These are phyloP conservation scores for Pseudomyrmex sp. DNA, from an alignment of 1,140 invertebrate genomes.

Conservation along the genomic window DNA sequence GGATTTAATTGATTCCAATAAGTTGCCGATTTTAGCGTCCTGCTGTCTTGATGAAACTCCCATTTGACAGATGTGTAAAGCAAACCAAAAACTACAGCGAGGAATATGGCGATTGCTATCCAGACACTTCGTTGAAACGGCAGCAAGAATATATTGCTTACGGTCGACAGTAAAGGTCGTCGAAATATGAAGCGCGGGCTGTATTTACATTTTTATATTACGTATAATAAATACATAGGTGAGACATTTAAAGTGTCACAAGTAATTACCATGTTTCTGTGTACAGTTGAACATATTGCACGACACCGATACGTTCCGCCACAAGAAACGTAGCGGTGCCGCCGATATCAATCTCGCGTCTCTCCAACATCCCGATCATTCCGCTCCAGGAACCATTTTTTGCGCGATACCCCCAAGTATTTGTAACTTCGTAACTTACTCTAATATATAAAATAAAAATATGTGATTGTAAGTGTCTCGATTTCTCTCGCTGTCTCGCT, in stretches of 20 bases:
- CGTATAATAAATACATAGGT: background rate
- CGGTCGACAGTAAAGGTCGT: slow-evolving; percentile 88
- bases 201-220: background rate
- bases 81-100: slow-evolving; percentile 82
- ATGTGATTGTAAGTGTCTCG: too few relatives aligned
- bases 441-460: slow-evolving; percentile 50
- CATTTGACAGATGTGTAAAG: slow-evolving; percentile 83
- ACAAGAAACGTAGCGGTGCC: slow-evolving; percentile 87
- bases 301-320: slow-evolving; percentile 85
- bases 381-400: slow-evolving; percentile 86
- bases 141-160: slow-evolving; percentile 88
- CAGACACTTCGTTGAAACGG: slow-evolving; percentile 88
- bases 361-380: slow-evolving; percentile 87
- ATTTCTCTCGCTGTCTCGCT: too few relatives aligned
- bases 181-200: slow-evolving; percentile 88
- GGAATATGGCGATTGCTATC: slow-evolving; percentile 84
- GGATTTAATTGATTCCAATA: slow-evolving; percentile 37
- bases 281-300: slow-evolving; percentile 88
- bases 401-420: slow-evolving; percentile 86
- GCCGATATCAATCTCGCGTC: slow-evolving; percentile 87
- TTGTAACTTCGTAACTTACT: slow-evolving; percentile 82
- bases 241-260: background rate
- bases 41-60: slow-evolving; percentile 70
- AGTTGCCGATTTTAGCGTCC: background rate
- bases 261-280: slow-evolving; percentile 83